A percentile compares a stretch with the other conserved stretches of the same genome.
Evolutionary conservation across 2,113 vertebrate genomes (phyloP).

Genomic region (Tragelaphus scriptus): DNA sequence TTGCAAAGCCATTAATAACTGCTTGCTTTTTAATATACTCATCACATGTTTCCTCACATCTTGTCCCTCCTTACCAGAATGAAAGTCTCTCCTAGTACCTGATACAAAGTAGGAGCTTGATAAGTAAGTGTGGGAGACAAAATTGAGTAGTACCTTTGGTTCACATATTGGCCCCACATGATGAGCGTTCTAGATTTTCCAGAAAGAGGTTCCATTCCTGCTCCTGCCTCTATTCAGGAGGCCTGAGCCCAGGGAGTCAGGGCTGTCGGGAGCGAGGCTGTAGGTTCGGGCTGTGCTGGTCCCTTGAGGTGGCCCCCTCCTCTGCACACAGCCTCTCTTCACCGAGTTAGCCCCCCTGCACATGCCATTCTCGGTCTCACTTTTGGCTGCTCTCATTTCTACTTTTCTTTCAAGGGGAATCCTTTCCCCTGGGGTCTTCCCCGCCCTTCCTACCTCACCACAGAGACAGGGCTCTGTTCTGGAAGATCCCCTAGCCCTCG

Average conservation of each 20-base stretch:
- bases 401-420: not conserved
- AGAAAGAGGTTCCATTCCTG: not conserved
- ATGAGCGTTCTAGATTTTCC: not conserved
- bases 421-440: not conserved
- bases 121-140: not conserved
- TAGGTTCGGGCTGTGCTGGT: not conserved
- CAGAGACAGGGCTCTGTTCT: not conserved
- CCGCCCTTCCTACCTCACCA: not conserved
- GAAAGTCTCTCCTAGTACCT: not conserved
- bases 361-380: not conserved
- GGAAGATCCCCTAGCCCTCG: accelerated
- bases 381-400: not conserved
- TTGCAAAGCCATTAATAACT: not conserved
- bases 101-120: not conserved
- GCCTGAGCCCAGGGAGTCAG: not conserved
- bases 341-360: not conserved
- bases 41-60: not conserved
- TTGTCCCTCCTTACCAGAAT: not conserved
- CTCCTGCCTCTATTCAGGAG: not conserved
- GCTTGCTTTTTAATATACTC: not conserved
- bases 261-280: not conserved
- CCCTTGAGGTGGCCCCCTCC: not conserved
- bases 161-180: not conserved
- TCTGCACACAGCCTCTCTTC: not conserved
- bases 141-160: not conserved